A percentile compares a stretch with the other conserved stretches of the same genome.
Evolutionary conservation across 2,888 invertebrate species (phyloP).

Genomic region (Drosophila atripex): DNA sequence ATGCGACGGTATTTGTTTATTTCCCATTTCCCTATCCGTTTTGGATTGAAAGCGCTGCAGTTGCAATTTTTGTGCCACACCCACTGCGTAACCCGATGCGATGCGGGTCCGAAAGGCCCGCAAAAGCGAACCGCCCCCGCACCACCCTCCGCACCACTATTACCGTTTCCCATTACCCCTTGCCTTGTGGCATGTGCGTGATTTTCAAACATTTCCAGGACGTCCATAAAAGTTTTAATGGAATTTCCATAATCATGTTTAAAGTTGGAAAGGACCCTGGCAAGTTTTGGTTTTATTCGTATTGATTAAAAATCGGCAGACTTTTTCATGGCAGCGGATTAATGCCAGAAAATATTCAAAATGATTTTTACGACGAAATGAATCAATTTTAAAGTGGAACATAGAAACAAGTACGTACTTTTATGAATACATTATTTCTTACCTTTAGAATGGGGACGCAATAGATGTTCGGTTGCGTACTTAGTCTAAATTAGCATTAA

Average conservation of each 20-base stretch:
- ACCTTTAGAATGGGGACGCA: background rate
- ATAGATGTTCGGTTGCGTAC: background rate
- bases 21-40: conserved; percentile 73
- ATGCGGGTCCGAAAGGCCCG: background rate
- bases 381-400: background rate
- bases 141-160: background rate
- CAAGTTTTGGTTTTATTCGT: conserved; percentile 2
- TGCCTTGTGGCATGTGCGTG: conserved; percentile 60
- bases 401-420: too few species aligned
- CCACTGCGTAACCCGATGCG: conserved; percentile 57
- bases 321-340: conserved; percentile 2
- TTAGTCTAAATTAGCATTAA: conserved; percentile 12
- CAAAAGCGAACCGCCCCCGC: background rate
- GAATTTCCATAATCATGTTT: conserved; percentile 73
- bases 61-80: conserved; percentile 33
- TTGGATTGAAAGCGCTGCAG: conserved; percentile 39
- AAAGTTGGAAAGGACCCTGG: conserved; percentile 38
- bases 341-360: background rate
- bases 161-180: conserved; percentile 1
- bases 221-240: conserved; percentile 69
- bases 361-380: background rate
- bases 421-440: too few species aligned
- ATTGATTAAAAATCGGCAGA: conserved; percentile 18
- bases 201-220: conserved; percentile 65
- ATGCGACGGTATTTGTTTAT: conserved; percentile 64